phyloP scores from a whole-genome alignment of 2,888 invertebrate species.

The Odontocolon sp. region DNA sequence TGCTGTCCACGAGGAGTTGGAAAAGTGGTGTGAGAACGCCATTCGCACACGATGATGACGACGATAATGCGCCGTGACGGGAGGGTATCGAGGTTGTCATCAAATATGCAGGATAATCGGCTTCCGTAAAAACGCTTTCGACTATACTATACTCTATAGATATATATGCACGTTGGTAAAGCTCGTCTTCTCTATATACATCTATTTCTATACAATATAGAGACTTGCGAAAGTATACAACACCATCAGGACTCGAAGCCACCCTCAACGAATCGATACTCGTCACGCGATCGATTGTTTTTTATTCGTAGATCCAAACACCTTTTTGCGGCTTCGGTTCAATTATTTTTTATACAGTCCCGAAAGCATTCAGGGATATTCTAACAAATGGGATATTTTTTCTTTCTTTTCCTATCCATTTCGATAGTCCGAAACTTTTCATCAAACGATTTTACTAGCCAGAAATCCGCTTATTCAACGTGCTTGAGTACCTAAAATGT shows the following conservation, averaged over 20 bases:
- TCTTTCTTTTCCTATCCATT: no score
- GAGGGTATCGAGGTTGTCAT: conserved; percentile 64
- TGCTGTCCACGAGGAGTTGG: neutral
- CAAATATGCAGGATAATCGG: conserved; percentile 72
- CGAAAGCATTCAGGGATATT: no score
- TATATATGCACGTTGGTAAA: no score
- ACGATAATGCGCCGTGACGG: conserved; percentile 64
- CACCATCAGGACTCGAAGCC: conserved; percentile 6
- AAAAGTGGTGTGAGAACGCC: conserved; percentile 40
- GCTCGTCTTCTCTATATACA: no score
- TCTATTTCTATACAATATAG: no score
- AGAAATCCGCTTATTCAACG: no score
- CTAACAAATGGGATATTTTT: no score
- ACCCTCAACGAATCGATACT: conserved; percentile 22
- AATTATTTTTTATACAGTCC: neutral
- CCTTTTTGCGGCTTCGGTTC: neutral
- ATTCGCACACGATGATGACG: conserved; percentile 47
- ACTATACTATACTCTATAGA: conserved; percentile 15
- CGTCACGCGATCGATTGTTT: conserved; percentile 12
- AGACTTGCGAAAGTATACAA: no score
- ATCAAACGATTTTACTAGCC: no score
- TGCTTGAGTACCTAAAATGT: no score
- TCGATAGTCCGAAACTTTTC: no score
- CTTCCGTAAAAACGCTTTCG: conserved; percentile 63
- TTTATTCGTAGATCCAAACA: neutral